A percentile compares a stretch with the other conserved stretches of the same genome.
Evolutionary conservation across 1,140 invertebrate genomes (phyloP).

Genomic region (Lerema accius): DNA sequence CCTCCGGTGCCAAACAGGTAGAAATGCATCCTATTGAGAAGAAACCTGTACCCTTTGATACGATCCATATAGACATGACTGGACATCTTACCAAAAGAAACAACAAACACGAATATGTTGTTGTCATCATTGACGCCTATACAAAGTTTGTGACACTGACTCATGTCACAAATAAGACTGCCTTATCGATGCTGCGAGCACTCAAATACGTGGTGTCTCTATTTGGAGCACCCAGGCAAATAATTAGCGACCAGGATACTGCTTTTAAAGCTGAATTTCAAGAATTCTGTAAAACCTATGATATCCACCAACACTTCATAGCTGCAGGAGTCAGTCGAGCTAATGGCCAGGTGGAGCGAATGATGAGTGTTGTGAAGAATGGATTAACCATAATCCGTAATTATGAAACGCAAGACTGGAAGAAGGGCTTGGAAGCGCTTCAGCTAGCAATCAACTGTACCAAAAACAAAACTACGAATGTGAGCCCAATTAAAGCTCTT

Average conservation of each 20-base stretch:
- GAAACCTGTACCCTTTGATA: conserved; percentile 14
- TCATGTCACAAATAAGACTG: conserved; percentile 25
- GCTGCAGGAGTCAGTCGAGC: conserved; percentile 15
- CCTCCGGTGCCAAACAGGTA: conserved; percentile 1
- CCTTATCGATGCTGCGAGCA: conserved; percentile 1
- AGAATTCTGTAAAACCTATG: conserved; percentile 11
- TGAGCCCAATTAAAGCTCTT: conserved; percentile 31
- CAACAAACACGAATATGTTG: conserved; percentile 23
- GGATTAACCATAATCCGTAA: conserved; percentile 31
- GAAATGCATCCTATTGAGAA: conserved; percentile 24
- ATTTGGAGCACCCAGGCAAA: conserved; percentile 32
- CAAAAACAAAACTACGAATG: conserved; percentile 30
- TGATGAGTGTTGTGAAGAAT: conserved; percentile 35
- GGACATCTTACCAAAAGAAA: conserved; percentile 19
- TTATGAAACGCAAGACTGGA: conserved; percentile 30
- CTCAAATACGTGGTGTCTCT: conserved; percentile 26
- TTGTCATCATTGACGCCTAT: conserved; percentile 28
- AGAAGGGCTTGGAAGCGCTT: conserved; percentile 23
- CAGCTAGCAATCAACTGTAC: conserved; percentile 39
- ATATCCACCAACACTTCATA: conserved; percentile 19
- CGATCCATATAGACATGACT: conserved; percentile 19
- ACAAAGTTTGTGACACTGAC: conserved; percentile 24
- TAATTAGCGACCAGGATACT: conserved; percentile 28
- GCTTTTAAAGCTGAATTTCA: conserved; percentile 28
- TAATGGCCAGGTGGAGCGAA: conserved; percentile 37